phyloP scores from a whole-genome alignment of 2,888 invertebrate genomes.

The Eubasilissa splendida region DNA sequence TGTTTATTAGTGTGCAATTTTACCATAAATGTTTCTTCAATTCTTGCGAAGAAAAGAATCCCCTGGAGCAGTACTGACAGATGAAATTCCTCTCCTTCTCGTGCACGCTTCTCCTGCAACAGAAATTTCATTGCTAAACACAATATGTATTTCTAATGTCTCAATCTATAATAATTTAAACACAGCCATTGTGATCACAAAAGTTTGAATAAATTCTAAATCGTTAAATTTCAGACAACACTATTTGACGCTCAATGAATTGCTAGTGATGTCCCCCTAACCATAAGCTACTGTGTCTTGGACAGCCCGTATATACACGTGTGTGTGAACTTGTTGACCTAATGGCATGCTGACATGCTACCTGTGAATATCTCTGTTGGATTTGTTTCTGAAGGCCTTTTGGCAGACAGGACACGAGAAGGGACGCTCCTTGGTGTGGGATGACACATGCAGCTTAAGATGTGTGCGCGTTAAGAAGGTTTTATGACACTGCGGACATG shows the following conservation, averaged over 20 bases:
- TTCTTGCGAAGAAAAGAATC: conserved; percentile 69
- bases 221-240: too few species aligned
- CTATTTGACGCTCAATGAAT: too few species aligned
- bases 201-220: too few species aligned
- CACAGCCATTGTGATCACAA: too few species aligned
- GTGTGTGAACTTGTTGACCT: too few species aligned
- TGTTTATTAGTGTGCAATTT: neutral
- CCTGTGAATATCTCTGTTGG: conserved; percentile 63
- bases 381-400: conserved; percentile 63
- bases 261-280: too few species aligned
- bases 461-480: conserved; percentile 15
- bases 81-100: conserved; percentile 67
- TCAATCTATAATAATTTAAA: too few species aligned
- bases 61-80: conserved; percentile 70
- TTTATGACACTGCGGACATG: conserved; percentile 4
- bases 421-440: conserved; percentile 65
- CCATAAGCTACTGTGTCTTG: too few species aligned
- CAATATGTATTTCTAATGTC: too few species aligned
- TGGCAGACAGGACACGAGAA: conserved; percentile 64
- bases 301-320: too few species aligned
- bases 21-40: conserved; percentile 63
- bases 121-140: too few species aligned
- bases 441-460: conserved; percentile 62
- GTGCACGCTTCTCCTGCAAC: conserved; percentile 67
- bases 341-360: conserved; percentile 52